These are phyloP conservation scores for Drosophila kanekoi DNA, from an alignment of 2,888 invertebrate genomes.

Conservation along the genomic window DNA sequence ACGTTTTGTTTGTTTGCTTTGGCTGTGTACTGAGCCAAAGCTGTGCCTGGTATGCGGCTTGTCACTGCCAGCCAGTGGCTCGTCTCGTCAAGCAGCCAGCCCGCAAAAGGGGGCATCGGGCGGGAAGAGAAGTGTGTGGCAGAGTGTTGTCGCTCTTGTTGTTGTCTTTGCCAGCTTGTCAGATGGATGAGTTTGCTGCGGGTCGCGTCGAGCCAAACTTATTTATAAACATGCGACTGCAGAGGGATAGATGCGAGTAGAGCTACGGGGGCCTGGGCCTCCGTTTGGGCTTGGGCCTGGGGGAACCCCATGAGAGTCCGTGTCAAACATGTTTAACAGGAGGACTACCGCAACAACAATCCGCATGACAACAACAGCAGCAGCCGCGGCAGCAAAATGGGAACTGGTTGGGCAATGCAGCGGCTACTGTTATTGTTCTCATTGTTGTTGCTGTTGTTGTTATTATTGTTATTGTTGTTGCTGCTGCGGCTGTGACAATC, in stretches of 20 bases:
- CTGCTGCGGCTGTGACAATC: constrained; percentile 62
- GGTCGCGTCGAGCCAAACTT: constrained; percentile 60
- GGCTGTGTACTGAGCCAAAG: constrained; percentile 37
- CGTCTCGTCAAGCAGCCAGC: constrained; percentile 35
- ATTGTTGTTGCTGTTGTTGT: constrained; percentile 33
- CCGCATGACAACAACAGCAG: constrained; percentile 55
- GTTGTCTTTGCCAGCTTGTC: constrained; percentile 38
- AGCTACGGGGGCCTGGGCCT: constrained; percentile 18
- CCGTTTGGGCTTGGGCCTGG: constrained; percentile 17
- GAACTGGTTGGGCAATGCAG: constrained; percentile 50
- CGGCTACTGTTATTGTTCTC: constrained; percentile 19
- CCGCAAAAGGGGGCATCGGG: background rate
- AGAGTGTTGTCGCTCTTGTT: constrained; percentile 27
- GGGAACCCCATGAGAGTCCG: constrained; percentile 72
- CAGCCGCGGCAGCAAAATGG: constrained; percentile 39
- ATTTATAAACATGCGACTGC: constrained; percentile 60
- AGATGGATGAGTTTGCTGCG: constrained; percentile 59
- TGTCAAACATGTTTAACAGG: constrained; percentile 73
- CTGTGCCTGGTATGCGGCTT: constrained; percentile 64
- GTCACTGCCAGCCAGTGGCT: constrained; percentile 71
- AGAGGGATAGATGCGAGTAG: constrained; percentile 14
- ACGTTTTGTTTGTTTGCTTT: constrained; percentile 44
- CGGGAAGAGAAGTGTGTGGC: background rate
- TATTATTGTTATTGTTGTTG: constrained; percentile 26
- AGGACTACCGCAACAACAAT: constrained; percentile 74